phyloP scores from a whole-genome alignment of 2,797 vertebrate genomes.

The Esox lucius region DNA sequence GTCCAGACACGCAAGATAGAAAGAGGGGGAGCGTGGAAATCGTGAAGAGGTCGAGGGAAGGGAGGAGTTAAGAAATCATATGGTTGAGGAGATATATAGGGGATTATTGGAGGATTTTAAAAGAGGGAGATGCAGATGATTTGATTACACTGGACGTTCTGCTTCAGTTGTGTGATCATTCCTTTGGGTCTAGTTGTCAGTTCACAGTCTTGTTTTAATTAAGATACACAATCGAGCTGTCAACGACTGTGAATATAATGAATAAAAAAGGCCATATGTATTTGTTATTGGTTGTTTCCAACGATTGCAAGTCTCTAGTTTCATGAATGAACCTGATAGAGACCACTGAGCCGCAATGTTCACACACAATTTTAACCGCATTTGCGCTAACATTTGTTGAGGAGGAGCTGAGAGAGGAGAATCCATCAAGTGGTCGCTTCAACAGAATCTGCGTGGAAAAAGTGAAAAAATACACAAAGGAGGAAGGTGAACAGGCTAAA shows the following conservation, averaged over 20 bases:
- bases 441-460: constrained; percentile 40
- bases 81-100: constrained; percentile 16
- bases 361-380: background rate
- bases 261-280: too few species aligned
- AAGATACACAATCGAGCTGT: too few species aligned
- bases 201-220: background rate
- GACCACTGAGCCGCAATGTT: constrained; percentile 10
- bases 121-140: constrained; percentile 8
- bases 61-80: background rate
- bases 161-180: background rate
- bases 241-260: too few species aligned
- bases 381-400: background rate
- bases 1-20: constrained; percentile 54
- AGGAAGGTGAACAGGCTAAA: constrained; percentile 36
- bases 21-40: constrained; percentile 17
- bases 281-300: background rate
- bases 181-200: background rate
- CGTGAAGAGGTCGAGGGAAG: constrained; percentile 7
- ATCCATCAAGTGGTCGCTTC: constrained; percentile 16
- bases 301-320: background rate
- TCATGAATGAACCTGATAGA: background rate
- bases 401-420: constrained; percentile 22
- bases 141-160: background rate
- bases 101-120: constrained; percentile 19
- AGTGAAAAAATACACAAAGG: constrained; percentile 26